Evolutionary conservation across 1,140 invertebrate species (phyloP).

Genomic region (Drosophila setifemur): DNA sequence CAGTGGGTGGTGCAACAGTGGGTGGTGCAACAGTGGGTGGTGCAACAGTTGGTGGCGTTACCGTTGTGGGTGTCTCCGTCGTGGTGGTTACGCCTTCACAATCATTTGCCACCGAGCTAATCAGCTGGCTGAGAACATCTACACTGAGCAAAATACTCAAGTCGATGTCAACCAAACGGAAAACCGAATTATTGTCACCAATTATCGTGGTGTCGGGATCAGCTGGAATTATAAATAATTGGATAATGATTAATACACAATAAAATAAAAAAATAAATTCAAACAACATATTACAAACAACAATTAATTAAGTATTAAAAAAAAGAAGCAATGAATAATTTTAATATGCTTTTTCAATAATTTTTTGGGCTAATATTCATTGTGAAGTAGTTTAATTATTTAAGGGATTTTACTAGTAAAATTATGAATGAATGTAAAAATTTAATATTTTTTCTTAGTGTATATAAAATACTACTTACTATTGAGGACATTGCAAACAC

Average conservation of each 20-base stretch:
- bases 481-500: conserved; percentile 23
- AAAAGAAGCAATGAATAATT: too few species aligned
- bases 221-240: conserved; percentile 14
- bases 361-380: too few species aligned
- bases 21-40: neutral
- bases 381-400: too few species aligned
- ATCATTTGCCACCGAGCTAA: conserved; percentile 38
- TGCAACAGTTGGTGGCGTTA: neutral
- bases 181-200: conserved; percentile 39
- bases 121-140: conserved; percentile 28
- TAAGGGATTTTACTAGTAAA: too few species aligned
- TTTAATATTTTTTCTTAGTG: neutral
- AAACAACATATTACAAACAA: too few species aligned
- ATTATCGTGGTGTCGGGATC: conserved; percentile 21
- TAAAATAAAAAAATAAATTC: neutral
- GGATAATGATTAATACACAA: neutral
- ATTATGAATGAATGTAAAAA: neutral
- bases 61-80: neutral
- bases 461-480: conserved; percentile 14
- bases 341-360: too few species aligned
- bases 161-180: conserved; percentile 45
- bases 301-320: neutral
- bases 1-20: neutral
- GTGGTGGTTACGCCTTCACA: conserved; percentile 11
- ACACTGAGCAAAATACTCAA: conserved; percentile 18